Evolutionary conservation across 2,797 vertebrate genomes (phyloP).

Genomic region (Falco naumanni): DNA sequence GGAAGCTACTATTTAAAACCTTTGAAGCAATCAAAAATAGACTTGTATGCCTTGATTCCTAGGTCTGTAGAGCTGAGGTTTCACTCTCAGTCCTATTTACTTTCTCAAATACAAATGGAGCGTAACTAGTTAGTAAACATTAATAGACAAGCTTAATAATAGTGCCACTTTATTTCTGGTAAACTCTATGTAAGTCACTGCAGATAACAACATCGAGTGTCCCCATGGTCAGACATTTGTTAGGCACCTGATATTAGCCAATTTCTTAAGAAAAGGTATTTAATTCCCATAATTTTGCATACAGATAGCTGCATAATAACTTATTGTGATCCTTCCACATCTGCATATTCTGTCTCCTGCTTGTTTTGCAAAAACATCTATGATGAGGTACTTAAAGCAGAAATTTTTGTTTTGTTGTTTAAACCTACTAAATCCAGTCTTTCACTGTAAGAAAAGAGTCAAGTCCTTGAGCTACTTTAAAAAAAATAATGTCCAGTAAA

Average conservation of each 20-base stretch:
- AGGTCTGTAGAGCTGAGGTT: background rate
- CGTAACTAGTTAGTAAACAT: background rate
- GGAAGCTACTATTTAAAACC: background rate
- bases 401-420: background rate
- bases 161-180: background rate
- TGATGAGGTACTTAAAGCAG: background rate
- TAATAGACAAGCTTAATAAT: background rate
- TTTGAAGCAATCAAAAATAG: background rate
- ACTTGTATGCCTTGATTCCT: background rate
- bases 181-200: background rate
- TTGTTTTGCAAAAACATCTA: background rate
- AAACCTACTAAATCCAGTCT: background rate
- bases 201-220: background rate
- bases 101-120: background rate
- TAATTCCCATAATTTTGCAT: background rate
- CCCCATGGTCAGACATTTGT: background rate
- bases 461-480: background rate
- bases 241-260: background rate
- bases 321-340: background rate
- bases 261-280: background rate
- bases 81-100: background rate
- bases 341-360: background rate
- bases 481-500: background rate
- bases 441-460: background rate
- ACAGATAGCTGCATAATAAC: background rate